These are phyloP conservation scores for Alectura lathami DNA, from an alignment of 2,113 vertebrate genomes.

Conservation along the genomic window DNA sequence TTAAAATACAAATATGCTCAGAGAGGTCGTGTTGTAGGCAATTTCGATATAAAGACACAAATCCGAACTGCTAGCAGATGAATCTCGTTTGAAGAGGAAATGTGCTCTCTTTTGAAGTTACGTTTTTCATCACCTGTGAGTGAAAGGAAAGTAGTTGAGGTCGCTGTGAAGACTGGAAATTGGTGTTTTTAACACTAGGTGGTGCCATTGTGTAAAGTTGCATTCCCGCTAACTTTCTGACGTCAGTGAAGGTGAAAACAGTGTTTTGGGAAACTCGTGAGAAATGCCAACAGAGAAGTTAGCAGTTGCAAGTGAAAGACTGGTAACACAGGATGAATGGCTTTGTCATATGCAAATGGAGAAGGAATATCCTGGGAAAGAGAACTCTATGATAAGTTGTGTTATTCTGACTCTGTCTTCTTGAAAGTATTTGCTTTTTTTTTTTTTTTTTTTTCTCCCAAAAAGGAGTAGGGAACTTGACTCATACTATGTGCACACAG, in stretches of 20 bases:
- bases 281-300: not conserved
- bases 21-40: not conserved
- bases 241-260: not conserved
- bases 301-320: not conserved
- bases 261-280: conserved; percentile 7
- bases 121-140: not conserved
- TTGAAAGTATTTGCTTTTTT: conserved; percentile 11
- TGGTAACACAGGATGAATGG: not conserved
- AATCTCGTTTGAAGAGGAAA: not conserved
- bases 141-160: not conserved
- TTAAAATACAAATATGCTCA: not conserved
- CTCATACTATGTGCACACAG: conserved; percentile 27
- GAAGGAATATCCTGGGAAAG: not conserved
- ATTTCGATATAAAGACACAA: not conserved
- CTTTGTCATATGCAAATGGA: not conserved
- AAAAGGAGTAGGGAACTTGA: not conserved
- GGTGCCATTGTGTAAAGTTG: conserved; percentile 78
- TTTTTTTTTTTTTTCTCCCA: not conserved
- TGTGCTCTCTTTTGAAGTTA: not conserved
- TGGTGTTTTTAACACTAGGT: conserved; percentile 70
- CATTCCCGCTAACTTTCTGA: not conserved
- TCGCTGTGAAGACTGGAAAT: not conserved
- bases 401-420: not conserved
- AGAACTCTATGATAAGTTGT: not conserved
- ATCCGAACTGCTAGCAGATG: not conserved